Base-by-base conservation (phyloP, 2,113 vertebrate genomes). In the Lynx canadensis region DNA sequence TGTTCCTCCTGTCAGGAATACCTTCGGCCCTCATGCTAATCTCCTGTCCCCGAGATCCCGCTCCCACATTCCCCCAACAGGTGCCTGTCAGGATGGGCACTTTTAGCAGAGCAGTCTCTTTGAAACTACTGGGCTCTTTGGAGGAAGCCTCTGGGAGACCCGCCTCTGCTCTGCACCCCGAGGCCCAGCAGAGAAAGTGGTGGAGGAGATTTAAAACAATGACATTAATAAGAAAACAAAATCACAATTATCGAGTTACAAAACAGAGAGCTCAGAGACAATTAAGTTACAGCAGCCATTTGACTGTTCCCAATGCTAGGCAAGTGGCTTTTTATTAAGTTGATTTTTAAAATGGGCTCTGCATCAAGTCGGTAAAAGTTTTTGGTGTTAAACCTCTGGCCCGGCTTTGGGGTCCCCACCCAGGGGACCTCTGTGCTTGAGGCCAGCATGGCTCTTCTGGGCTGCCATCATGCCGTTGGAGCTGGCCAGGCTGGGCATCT, bases 211-310 rank as follows among this genome's bases (percentile, higher is more conserved):
- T 93, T 93, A 60, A 84, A 87, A 69, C 83, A 73, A 38, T 41
- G 69, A 86, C 71, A 79, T 88, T 93, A 94, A 88, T 96, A 83
- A 94, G 96, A 79, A 97, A 96, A 97, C 66, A 93, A 84, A 97
- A 83, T 92, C 89, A 76, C 90, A 95, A 66, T 95, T 45, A 95
- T 27, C 7, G 0, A 80, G 68, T 96, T 95, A 76, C 90, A 65
- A 95, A 97, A 81, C 93, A 86, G 76, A 80, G 45, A 79, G 48
- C 89, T 66, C 50, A 11, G 89, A 93, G 94, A 85, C 57, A 74
- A 48, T 76, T 48, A 86, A 63, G 86, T 95, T 50, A 68, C 3
- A 3, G 48, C 73, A 84, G 74, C 85, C 15, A 1, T 89, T 84
- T 25, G 5, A 76, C 66, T 36, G 52, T 45, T 89, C 55, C 31